Percentiles rank a stretch among this genome's conserved stretches.
phyloP scores from a whole-genome alignment of 2,797 vertebrate genomes.

The Carapus acus region DNA sequence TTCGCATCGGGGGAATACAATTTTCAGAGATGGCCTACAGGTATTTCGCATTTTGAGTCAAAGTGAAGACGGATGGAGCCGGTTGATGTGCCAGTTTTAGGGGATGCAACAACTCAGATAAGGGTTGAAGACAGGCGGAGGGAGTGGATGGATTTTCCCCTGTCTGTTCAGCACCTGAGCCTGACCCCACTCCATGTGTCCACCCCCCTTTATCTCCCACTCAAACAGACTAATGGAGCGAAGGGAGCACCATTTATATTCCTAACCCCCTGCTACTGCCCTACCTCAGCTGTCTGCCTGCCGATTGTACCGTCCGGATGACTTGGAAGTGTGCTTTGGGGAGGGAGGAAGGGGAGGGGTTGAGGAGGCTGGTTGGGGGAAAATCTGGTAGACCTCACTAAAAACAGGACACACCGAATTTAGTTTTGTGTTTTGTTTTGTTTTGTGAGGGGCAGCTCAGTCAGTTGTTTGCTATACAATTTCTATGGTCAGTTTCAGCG shows the following conservation, averaged over 20 bases:
- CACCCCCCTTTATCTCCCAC: conserved; percentile 44
- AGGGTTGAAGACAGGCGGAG: conserved; percentile 27
- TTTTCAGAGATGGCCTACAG: conserved; percentile 38
- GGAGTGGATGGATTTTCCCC: conserved; percentile 22
- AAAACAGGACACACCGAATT: too few relatives aligned
- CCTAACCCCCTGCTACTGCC: conserved; percentile 43
- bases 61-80: conserved; percentile 51
- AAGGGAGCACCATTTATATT: conserved; percentile 54
- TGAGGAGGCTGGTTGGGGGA: too few relatives aligned
- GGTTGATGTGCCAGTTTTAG: conserved; percentile 17
- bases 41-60: conserved; percentile 31
- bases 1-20: conserved; percentile 36
- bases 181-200: conserved; percentile 44
- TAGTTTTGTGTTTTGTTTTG: too few relatives aligned
- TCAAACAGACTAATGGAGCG: conserved; percentile 61
- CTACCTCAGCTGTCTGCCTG: conserved; percentile 45
- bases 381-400: too few relatives aligned
- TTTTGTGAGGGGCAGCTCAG: too few relatives aligned
- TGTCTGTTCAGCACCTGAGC: conserved; percentile 59
- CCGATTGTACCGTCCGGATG: conserved; percentile 29
- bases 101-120: conserved; percentile 50
- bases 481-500: too few relatives aligned
- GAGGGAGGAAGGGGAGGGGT: too few relatives aligned
- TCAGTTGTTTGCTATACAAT: too few relatives aligned
- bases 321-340: conserved; percentile 4